phyloP scores from a whole-genome alignment of 2,797 vertebrate species.

The Oceanodroma leucorhoa region DNA sequence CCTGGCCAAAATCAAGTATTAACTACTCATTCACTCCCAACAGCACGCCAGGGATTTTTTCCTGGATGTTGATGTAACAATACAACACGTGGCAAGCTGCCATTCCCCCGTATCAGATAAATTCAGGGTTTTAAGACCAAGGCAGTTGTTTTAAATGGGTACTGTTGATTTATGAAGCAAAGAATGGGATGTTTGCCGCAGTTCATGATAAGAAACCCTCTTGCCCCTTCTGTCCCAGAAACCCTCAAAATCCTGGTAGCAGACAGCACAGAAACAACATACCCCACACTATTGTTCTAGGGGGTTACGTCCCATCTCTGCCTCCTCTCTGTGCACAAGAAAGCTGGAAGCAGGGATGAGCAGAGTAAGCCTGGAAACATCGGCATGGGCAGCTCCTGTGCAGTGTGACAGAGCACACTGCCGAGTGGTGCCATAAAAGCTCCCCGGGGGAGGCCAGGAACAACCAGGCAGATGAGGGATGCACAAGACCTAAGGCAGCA shows the following conservation, averaged over 20 bases:
- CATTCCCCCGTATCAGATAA: not conserved
- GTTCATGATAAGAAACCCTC: not conserved
- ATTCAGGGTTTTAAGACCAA: not conserved
- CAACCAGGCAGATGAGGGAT: not conserved
- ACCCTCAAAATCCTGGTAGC: not conserved
- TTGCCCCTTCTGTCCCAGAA: not conserved
- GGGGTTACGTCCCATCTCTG: not conserved
- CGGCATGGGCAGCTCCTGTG: accelerated
- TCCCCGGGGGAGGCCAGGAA: not conserved
- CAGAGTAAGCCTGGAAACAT: not conserved
- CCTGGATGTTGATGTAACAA: not conserved
- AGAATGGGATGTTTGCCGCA: not conserved
- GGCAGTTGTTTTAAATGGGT: not conserved
- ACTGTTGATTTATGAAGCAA: not conserved
- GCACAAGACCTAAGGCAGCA: accelerated
- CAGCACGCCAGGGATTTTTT: not conserved
- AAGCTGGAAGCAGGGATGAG: not conserved
- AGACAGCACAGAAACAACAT: accelerated
- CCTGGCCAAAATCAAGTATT: not conserved
- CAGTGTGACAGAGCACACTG: not conserved
- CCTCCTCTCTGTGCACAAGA: not conserved
- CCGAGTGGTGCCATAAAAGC: not conserved
- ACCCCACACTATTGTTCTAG: accelerated
- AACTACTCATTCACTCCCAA: not conserved
- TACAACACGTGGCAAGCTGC: not conserved